Conservation (phyloP, 2,888 invertebrate genomes). For the Bombylius discolor region DNA sequence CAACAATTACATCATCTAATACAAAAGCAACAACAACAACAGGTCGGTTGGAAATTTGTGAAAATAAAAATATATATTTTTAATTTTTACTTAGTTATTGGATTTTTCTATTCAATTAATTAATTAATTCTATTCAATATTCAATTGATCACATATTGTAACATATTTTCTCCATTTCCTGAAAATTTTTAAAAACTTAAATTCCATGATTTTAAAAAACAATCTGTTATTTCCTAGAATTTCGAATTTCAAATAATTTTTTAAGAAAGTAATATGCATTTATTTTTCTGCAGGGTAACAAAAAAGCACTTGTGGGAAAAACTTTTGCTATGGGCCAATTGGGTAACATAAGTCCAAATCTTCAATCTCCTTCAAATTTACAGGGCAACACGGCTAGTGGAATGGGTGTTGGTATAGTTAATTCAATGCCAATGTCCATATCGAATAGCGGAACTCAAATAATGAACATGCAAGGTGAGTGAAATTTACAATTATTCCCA, state of each 20-base stretch:
- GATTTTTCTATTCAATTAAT: too few species aligned
- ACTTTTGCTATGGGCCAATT: slow-evolving; percentile 61
- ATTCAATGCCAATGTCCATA: slow-evolving; percentile 58
- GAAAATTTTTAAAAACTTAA: too few species aligned
- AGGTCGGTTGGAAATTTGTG: too few species aligned
- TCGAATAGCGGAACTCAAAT: slow-evolving; percentile 63
- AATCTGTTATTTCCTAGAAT: too few species aligned
- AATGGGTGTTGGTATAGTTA: slow-evolving; percentile 51
- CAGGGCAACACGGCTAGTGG: slow-evolving; percentile 66
- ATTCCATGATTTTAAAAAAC: too few species aligned
- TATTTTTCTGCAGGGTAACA: slow-evolving; percentile 24
- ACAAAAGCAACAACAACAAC: slow-evolving; percentile 40
- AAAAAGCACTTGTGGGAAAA: slow-evolving; percentile 38
- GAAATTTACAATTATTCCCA: background rate
- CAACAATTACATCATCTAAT: slow-evolving; percentile 55
- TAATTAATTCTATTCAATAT: too few species aligned
- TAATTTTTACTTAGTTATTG: too few species aligned
- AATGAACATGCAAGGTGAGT: slow-evolving; percentile 56
- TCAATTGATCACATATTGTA: too few species aligned
- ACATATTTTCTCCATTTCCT: too few species aligned
- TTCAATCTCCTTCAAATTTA: slow-evolving; percentile 76
- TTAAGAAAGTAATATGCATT: background rate
- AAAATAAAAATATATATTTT: too few species aligned
- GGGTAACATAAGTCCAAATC: slow-evolving; percentile 69
- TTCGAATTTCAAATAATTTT: too few species aligned